Conservation (phyloP, 2,113 vertebrate genomes). For the Acanthochromis polyacanthus region DNA sequence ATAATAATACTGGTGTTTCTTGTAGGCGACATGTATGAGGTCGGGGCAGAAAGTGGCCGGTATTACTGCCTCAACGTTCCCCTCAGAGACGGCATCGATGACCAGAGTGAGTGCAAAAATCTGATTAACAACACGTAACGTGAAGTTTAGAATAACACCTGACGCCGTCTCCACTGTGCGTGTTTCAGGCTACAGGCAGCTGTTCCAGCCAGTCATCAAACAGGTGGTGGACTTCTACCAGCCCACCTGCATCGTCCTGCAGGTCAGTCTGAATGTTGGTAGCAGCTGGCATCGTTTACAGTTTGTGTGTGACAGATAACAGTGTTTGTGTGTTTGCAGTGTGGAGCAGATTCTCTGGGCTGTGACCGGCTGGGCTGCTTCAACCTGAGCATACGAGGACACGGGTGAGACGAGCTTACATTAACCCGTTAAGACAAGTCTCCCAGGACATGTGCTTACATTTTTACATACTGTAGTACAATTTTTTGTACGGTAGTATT, state of each 20-base stretch:
- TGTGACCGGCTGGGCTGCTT: slow-evolving; percentile 98
- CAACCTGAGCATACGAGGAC: slow-evolving; percentile 98
- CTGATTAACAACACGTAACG: too few relatives aligned
- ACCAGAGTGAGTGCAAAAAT: slow-evolving; percentile 90
- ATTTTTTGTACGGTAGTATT: too few relatives aligned
- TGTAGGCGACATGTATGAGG: slow-evolving; percentile 98
- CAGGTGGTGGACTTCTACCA: slow-evolving; percentile 99
- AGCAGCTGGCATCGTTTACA: neutral
- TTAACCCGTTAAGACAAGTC: neutral
- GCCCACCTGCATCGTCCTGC: slow-evolving; percentile 97
- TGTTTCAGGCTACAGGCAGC: slow-evolving; percentile 94
- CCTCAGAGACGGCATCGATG: slow-evolving; percentile 96
- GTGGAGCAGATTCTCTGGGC: slow-evolving; percentile 96
- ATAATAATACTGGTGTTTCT: neutral
- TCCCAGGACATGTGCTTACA: too few relatives aligned
- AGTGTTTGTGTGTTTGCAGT: slow-evolving; percentile 81
- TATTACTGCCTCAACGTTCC: slow-evolving; percentile 99
- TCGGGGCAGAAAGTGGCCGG: slow-evolving; percentile 96
- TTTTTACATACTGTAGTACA: too few relatives aligned
- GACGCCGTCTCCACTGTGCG: neutral
- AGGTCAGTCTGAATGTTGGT: slow-evolving; percentile 83
- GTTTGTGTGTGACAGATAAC: neutral
- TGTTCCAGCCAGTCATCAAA: slow-evolving; percentile 98
- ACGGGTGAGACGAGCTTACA: slow-evolving; percentile 87
- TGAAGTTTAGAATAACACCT: neutral